Conservation (phyloP, 30 jellyfish, hydroid and myxozoan genomes). For the Haliclystus octoradiatus region DNA sequence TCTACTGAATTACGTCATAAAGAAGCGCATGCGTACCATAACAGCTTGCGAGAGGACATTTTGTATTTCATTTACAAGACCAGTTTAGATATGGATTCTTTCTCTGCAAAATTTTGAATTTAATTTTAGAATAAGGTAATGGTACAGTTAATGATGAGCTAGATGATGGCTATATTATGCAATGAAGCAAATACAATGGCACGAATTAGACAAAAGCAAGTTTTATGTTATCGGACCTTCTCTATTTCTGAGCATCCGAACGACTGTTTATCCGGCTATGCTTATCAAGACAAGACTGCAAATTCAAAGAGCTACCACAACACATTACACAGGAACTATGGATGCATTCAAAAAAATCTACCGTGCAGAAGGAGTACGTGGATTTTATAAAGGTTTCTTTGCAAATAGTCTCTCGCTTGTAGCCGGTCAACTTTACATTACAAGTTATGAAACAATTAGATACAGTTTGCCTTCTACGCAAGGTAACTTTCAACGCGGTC, state of each 20-base stretch:
- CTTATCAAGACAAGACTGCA: constrained; percentile 86
- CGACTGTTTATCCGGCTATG: constrained; percentile 74
- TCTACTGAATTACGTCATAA: no score
- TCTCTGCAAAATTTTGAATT: no score
- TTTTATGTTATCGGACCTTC: constrained; percentile 85
- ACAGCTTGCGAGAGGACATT: no score
- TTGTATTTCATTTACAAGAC: no score
- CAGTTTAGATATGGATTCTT: no score
- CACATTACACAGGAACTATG: constrained; percentile 50
- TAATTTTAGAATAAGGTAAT: neutral
- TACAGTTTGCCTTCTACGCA: constrained; percentile 7
- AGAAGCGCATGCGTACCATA: no score
- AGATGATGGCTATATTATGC: neutral
- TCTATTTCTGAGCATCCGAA: constrained; percentile 61
- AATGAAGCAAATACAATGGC: constrained; percentile 79
- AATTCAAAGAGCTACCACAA: constrained; percentile 51
- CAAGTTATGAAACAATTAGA: constrained; percentile 70
- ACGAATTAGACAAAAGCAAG: constrained; percentile 72
- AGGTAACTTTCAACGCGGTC: constrained; percentile 36
- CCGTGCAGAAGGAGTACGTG: constrained; percentile 86
- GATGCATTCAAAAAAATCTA: constrained; percentile 80
- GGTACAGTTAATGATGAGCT: neutral
- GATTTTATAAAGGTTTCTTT: constrained; percentile 78
- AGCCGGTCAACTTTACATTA: constrained; percentile 74
- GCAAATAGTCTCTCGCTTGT: constrained; percentile 47